These are phyloP conservation scores for Sesia apiformis DNA, from an alignment of 2,888 invertebrate species.

Conservation along the genomic window DNA sequence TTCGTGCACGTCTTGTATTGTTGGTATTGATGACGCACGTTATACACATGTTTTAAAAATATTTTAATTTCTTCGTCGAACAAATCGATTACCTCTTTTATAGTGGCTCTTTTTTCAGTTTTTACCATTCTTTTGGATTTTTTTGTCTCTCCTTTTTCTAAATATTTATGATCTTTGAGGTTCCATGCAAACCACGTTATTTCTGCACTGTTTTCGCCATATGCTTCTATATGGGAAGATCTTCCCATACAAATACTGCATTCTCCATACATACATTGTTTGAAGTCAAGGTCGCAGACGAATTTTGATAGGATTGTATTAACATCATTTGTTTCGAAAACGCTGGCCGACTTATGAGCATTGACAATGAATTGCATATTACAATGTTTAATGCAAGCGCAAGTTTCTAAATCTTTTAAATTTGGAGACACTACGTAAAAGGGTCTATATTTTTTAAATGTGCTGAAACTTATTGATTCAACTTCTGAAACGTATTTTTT, in stretches of 20 bases:
- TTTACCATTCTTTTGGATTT: too few species aligned
- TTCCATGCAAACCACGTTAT: too few species aligned
- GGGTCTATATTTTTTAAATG: slow-evolving; percentile 12
- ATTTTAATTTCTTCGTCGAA: slow-evolving; percentile 6
- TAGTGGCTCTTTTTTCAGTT: slow-evolving; percentile 6
- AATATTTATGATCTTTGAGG: too few species aligned
- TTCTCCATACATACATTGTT: too few species aligned
- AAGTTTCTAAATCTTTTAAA: slow-evolving; percentile 9
- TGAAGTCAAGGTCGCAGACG: too few species aligned
- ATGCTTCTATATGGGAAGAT: too few species aligned
- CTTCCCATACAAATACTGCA: too few species aligned
- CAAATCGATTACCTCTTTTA: slow-evolving; percentile 4
- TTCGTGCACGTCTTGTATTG: too few species aligned
- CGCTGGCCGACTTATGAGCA: slow-evolving; percentile 4
- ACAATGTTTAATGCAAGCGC: slow-evolving; percentile 10
- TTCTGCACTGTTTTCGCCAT: too few species aligned
- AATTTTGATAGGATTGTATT: slow-evolving; percentile 6
- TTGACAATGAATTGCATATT: slow-evolving; percentile 10
- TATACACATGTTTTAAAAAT: slow-evolving; percentile 7
- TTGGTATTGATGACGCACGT: too few species aligned
- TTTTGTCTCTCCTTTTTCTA: too few species aligned
- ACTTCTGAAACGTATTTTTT: too few species aligned
- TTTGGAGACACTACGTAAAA: slow-evolving; percentile 11
- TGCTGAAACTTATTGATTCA: slow-evolving; percentile 9
- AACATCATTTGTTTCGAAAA: slow-evolving; percentile 5